phyloP scores from a whole-genome alignment of 2,888 invertebrate genomes.

The Melipona beecheii region DNA sequence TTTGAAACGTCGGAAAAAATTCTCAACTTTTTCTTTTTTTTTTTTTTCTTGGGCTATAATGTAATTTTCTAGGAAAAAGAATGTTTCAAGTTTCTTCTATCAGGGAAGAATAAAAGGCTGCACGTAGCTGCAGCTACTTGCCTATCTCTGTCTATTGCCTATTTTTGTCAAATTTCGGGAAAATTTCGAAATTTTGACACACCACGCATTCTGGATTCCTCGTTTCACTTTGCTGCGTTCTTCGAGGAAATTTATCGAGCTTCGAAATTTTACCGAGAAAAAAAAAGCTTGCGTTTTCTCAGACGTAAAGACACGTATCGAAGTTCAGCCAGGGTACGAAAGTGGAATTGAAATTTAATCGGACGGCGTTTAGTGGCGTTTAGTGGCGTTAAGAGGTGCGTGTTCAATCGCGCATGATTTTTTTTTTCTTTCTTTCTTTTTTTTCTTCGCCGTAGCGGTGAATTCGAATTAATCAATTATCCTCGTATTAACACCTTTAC shows the following conservation, averaged over 20 bases:
- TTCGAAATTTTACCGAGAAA: too few species aligned
- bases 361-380: not conserved
- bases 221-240: too few species aligned
- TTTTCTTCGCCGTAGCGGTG: slow-evolving; percentile 9
- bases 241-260: too few species aligned
- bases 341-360: too few species aligned
- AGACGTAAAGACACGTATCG: too few species aligned
- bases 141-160: too few species aligned
- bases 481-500: slow-evolving; percentile 74
- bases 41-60: not conserved
- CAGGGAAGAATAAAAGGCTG: not conserved
- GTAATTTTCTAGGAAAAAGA: slow-evolving; percentile 35
- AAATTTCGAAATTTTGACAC: too few species aligned
- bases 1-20: slow-evolving; percentile 18
- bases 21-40: slow-evolving; percentile 1
- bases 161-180: not conserved
- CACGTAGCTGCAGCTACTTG: not conserved
- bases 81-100: not conserved
- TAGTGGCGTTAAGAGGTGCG: slow-evolving; percentile 3
- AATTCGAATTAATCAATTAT: slow-evolving; percentile 72
- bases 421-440: not conserved
- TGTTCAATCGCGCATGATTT: slow-evolving; percentile 37
- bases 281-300: too few species aligned
- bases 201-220: too few species aligned
- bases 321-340: too few species aligned